Evolutionary conservation across 2,797 vertebrate species (phyloP).

Genomic region (Smutsia gigantea): DNA sequence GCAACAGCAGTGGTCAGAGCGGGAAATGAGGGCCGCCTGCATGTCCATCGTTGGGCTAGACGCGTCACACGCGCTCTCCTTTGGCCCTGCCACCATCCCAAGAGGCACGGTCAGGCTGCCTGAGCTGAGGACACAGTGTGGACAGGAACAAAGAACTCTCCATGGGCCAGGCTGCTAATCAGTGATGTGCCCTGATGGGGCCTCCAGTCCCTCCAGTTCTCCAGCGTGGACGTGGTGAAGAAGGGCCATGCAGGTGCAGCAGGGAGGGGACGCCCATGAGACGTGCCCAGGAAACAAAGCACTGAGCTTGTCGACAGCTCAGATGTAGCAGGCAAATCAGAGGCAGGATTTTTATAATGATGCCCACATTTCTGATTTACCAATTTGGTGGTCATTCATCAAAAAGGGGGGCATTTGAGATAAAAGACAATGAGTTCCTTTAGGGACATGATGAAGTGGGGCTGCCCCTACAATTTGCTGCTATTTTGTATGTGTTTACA

Average conservation of each 20-base stretch:
- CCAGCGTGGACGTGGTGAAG: rapidly evolving
- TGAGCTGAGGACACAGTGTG: background rate
- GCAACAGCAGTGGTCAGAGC: background rate
- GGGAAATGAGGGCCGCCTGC: background rate
- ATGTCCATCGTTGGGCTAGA: background rate
- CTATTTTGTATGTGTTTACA: background rate
- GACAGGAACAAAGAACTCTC: background rate
- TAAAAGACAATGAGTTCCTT: background rate
- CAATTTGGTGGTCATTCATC: background rate
- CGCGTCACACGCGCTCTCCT: background rate
- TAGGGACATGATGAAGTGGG: background rate
- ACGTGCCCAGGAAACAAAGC: background rate
- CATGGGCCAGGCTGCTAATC: background rate
- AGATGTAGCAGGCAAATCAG: background rate
- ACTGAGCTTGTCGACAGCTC: background rate
- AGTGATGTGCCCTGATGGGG: background rate
- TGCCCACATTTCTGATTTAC: background rate
- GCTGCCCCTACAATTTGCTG: background rate
- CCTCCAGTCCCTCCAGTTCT: background rate
- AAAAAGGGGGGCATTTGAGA: background rate
- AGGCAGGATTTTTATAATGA: background rate
- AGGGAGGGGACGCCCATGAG: background rate
- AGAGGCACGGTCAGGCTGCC: too few relatives aligned
- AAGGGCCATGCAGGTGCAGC: background rate
- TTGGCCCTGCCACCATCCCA: too few relatives aligned